phyloP scores from a whole-genome alignment of 2,797 vertebrate genomes.

The Neomorphus geoffroyi region DNA sequence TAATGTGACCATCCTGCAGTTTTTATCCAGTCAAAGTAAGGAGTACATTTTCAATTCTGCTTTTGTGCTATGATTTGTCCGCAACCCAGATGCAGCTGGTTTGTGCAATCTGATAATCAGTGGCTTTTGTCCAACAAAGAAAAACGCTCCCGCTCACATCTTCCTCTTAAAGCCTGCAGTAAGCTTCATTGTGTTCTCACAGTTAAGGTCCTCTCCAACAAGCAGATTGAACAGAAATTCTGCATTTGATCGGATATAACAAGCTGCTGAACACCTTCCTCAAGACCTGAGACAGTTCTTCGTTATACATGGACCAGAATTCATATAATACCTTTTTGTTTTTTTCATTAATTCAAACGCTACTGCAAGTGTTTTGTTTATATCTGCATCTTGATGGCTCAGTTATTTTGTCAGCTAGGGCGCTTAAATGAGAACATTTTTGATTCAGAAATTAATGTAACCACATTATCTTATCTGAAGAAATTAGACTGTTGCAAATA shows the following conservation, averaged over 20 bases:
- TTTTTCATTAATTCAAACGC: neutral
- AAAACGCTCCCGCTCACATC: neutral
- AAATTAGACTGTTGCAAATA: neutral
- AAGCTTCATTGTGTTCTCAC: neutral
- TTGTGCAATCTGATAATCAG: neutral
- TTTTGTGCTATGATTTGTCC: neutral
- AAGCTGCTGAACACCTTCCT: neutral
- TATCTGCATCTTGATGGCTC: slow-evolving; percentile 4
- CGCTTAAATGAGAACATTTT: slow-evolving; percentile 8
- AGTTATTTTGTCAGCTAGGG: slow-evolving; percentile 17
- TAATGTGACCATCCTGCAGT: neutral
- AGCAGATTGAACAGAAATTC: neutral
- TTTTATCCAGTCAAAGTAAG: neutral
- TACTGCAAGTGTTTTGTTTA: slow-evolving; percentile 28
- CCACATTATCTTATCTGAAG: neutral
- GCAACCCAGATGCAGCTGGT: neutral
- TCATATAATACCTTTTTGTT: neutral
- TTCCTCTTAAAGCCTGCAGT: neutral
- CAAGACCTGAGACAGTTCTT: neutral
- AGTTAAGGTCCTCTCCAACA: neutral
- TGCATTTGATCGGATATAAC: neutral
- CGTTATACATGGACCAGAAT: neutral
- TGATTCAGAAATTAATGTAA: slow-evolving; percentile 23
- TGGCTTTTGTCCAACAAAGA: neutral
- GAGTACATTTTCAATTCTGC: neutral